Evolutionary conservation across 30 jellyfish, hydroid and myxozoan genomes (phyloP), one percentile per base, ranked within the genome.

Genomic region (Chironex yamaguchii): DNA sequence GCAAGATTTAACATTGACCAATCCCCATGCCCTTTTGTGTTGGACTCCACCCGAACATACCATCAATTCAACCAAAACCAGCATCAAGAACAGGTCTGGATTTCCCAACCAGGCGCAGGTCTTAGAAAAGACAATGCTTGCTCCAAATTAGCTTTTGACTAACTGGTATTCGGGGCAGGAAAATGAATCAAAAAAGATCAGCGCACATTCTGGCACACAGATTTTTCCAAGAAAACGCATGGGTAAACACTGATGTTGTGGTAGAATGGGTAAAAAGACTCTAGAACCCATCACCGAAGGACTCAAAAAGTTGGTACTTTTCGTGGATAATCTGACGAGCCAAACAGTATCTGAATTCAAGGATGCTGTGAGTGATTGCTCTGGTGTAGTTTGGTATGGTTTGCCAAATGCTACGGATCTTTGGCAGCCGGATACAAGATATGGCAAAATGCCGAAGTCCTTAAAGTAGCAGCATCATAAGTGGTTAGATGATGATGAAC

Each of bases 91-190:
- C 26, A 50, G 29, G 87, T 74, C n/a, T 36, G 87, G 87, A 50
- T 74, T 48, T 36, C 65, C 21, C 58, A 66, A 22, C 79, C 63
- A 12, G 79, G 92, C 23, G 58, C 3, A 58, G 88, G 87, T 68
- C 25, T 67, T 92, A 81, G 34, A 81, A 81, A 29, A 72, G 73
- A 80, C 91, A 79, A 90, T 79, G 90, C 82, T 17, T 90, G 81
- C 77, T 79, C 22, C 92, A 81, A 81, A 51, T 81, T 13, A 11
- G 30, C 27, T 70, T 81, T 71, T 36, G 90, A 24, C 76, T 94
- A 76, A 62, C 20, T 29, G 87, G 93, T 28, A 34, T 71, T 85
- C 87, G 93, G 90, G 36, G 52, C 42, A 52, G 93, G 93, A 54
- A 77, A 36, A 28, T 91, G 96, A 62, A 76, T 86, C 69, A 64